Conservation (phyloP, 2,113 vertebrate genomes). For the Orthonyx spaldingii region DNA sequence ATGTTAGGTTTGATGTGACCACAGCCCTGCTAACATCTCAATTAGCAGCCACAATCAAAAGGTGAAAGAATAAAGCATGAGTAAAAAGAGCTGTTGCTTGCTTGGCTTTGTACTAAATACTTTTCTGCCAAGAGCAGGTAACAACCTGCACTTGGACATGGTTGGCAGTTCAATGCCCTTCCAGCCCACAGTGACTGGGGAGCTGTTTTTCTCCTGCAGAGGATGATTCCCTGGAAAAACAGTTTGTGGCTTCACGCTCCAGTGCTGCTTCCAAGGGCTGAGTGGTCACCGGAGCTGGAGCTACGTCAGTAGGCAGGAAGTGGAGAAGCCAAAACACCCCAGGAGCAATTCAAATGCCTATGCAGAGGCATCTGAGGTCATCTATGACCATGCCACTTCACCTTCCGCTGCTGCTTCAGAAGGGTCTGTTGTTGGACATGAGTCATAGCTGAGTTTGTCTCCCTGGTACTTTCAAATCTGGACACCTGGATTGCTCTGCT, state of each 20-base stretch:
- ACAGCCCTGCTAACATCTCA: background rate
- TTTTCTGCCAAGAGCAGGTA: background rate
- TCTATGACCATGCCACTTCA: background rate
- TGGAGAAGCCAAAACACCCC: background rate
- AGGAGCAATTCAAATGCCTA: background rate
- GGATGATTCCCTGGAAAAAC: background rate
- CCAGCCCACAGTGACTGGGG: background rate
- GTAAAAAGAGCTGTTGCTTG: background rate
- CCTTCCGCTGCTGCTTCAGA: background rate
- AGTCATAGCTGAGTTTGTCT: background rate
- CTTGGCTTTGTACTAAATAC: background rate
- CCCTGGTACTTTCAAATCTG: background rate
- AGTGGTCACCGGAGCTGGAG: accelerated
- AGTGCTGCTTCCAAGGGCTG: background rate
- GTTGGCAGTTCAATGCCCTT: background rate
- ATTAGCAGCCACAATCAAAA: background rate
- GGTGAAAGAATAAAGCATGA: background rate
- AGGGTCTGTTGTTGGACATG: background rate
- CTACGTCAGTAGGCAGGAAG: background rate
- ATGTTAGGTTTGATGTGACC: background rate
- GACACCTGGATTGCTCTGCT: background rate
- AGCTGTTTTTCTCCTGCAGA: background rate
- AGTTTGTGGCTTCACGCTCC: background rate
- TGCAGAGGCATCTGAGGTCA: background rate
- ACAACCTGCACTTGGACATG: background rate